Base-by-base conservation (phyloP, 2,113 vertebrate species). In the Crotalus tigris region DNA sequence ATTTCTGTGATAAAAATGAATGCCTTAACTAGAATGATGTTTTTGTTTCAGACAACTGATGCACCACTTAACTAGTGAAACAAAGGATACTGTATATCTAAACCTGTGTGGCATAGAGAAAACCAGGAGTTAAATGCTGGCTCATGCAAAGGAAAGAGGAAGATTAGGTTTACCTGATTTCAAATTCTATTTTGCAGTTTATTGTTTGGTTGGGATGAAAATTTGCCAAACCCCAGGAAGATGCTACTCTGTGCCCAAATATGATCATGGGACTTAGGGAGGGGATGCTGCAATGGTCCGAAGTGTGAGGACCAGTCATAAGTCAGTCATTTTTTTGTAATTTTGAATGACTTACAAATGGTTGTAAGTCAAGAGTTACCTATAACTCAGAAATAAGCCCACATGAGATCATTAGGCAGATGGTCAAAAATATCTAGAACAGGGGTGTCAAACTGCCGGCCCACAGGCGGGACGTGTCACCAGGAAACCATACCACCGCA, bases 321-420 rank as follows among this genome's bases (percentile, higher is more conserved):
- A 69, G 61, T 69, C 61, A 69, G 29, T 15, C 61, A 5, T 64
- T 69, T 69, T 69, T 69, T 69, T n/a, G 29, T n/a, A n/a, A 69
- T 69, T 69, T n/a, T 64, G 11, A 13, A 12, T 69, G 26, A n/a
- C 61, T 69, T n/a, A n/a, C 11, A 69, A 69, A 69, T n/a, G 61
- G 29, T 69, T 13, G n/a, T n/a, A 69, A n/a, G 29, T 69, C 49
- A 69, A 69, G 11, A 12, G 11, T 69, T 69, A n/a, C 4, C 11
- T 11, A 3, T 85, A 97, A 95, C 92, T 94, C 91, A 92, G 95
- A 96, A 96, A 96, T 95, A 96, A 90, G 91, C 92, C 94, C 96
- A 96, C 94, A 96, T 96, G 95, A 95, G 86, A 96, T 91, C 39
- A 92, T 93, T 1, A 95, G 90, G 95, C 93, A 96, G 95, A 96